Evolutionary conservation across 2,888 invertebrate genomes (phyloP), one percentile per base, ranked within the genome.

Genomic region (Itoplectis maculator): DNA sequence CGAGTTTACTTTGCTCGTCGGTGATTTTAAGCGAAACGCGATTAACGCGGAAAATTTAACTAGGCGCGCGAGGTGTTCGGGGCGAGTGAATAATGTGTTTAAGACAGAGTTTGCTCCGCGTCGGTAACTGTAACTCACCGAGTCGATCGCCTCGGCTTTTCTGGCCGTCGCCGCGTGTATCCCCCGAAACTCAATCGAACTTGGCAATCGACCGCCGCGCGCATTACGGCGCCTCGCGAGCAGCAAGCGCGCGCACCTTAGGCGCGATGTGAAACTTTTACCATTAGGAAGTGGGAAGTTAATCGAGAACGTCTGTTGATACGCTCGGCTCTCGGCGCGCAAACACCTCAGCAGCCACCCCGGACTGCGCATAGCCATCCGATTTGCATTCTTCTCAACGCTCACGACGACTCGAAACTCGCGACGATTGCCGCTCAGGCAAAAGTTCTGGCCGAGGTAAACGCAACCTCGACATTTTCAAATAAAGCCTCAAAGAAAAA

Each of bases 151-250:
- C n/a, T n/a, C 40, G 37, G 72, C 47, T 66, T 73, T 77, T 66
- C 37, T 56, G 18, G 51, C 72, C 35, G 37, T 37, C 65, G 65
- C 77, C 80, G 35, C 40, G 79, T 77, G n/a, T n/a, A n/a, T n/a
- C n/a, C n/a, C 18, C 65, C 54, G 56, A 66, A 85, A 85, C 83
- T 82, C 83, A 85, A 85, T 85, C 73, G 83, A 83, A 85, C 82
- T 85, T 83, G 80, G 76, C 78, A 76, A 85, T 84, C 80, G 80
- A 37, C n/a, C n/a, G n/a, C n/a, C n/a, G n/a, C n/a, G 77, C 51
- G 77, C 56, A 66, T 37, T 37, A 15, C 0, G 61, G 37, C 68
- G 18, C 47, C 56, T 15, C 40, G 18, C 18, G 47, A 18, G 47
- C 15, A 61, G n/a, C 29, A 15, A 47, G 56, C 29, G n/a, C 59